phyloP scores from a whole-genome alignment of 2,888 invertebrate genomes.

The Tanypteryx hageni region DNA sequence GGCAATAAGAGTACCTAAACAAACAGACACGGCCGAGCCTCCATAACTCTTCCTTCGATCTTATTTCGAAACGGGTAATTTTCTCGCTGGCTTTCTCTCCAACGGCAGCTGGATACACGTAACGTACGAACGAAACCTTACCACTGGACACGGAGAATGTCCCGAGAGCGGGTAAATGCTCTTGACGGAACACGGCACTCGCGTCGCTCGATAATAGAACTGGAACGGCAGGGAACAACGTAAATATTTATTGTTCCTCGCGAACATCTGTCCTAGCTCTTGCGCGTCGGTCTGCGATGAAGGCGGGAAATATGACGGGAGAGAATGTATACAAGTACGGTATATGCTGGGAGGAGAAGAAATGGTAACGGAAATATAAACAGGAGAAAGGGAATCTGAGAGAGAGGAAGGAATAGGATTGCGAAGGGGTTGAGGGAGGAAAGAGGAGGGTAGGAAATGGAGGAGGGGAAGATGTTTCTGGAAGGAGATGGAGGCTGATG shows the following conservation, averaged over 20 bases:
- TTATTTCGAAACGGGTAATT: not conserved
- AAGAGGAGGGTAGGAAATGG: not conserved
- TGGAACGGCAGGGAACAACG: conserved; percentile 18
- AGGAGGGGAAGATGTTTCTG: not conserved
- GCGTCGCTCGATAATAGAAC: not conserved
- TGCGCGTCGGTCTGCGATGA: not conserved
- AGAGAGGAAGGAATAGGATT: not conserved
- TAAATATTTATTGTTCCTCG: conserved; percentile 51
- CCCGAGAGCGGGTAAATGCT: not conserved
- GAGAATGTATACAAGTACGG: not conserved
- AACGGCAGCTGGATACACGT: not conserved
- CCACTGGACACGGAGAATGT: not conserved
- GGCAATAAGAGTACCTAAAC: no score
- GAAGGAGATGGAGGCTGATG: not conserved
- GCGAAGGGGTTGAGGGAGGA: not conserved
- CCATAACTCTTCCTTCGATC: no score
- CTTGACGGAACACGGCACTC: not conserved
- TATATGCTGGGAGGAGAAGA: not conserved
- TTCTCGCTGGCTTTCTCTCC: not conserved
- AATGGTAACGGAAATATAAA: conserved; percentile 30
- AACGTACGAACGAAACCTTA: conserved; percentile 12
- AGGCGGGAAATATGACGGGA: not conserved
- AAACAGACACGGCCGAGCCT: no score
- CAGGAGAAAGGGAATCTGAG: not conserved
- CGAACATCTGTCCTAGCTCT: conserved; percentile 20